These are phyloP conservation scores for Proterorhinus semilunaris DNA, from an alignment of 2,113 vertebrate genomes.

Conservation along the genomic window DNA sequence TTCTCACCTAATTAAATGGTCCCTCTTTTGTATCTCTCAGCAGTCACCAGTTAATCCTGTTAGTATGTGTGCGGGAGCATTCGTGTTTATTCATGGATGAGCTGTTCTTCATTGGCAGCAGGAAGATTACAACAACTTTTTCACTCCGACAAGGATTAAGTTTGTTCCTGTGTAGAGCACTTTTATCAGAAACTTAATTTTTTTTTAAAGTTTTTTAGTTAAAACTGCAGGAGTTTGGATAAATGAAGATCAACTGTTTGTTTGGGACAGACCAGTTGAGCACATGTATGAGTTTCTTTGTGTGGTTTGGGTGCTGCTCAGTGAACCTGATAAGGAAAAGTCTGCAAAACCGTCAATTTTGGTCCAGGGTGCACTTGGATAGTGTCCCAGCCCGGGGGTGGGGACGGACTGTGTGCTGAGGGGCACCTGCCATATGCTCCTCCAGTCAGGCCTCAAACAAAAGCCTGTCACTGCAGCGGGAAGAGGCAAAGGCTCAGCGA, in stretches of 20 bases:
- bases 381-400: conserved; percentile 52
- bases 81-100: conserved; percentile 36
- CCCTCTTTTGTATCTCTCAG: conserved; percentile 59
- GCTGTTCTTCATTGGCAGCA: conserved; percentile 37
- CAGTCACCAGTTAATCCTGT: conserved; percentile 66
- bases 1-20: conserved; percentile 61
- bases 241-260: background rate
- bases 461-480: conserved; percentile 69
- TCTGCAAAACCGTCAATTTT: conserved; percentile 24
- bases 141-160: conserved; percentile 9
- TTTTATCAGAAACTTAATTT: background rate
- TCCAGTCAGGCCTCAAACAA: conserved; percentile 73
- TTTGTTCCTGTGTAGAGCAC: conserved; percentile 30
- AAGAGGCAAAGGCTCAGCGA: conserved; percentile 32
- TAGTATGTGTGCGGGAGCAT: conserved; percentile 41
- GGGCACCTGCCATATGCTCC: conserved; percentile 81
- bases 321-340: conserved; percentile 8
- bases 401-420: conserved; percentile 61
- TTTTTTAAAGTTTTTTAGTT: background rate
- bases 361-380: conserved; percentile 30
- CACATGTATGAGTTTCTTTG: background rate
- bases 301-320: conserved; percentile 1
- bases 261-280: background rate
- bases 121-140: conserved; percentile 35
- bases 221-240: background rate